A percentile compares a stretch with the other conserved stretches of the same genome.
phyloP scores from a whole-genome alignment of 2,888 invertebrate species.

The Drosophila greeni region DNA sequence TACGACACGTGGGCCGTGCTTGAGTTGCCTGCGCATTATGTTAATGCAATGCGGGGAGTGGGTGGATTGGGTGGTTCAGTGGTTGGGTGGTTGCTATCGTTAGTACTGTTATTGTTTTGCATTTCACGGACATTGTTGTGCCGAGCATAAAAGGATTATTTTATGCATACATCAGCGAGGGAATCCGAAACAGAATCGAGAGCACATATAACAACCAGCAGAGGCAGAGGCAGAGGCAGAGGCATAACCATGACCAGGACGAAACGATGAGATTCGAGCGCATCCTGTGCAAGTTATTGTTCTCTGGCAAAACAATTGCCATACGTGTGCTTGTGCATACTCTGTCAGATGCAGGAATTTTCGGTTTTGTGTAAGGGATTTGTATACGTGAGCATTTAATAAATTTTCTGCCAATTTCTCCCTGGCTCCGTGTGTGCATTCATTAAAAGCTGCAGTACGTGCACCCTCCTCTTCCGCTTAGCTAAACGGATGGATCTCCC shows the following conservation, averaged over 20 bases:
- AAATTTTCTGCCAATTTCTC: constrained; percentile 71
- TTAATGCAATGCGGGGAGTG: constrained; percentile 54
- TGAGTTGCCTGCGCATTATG: constrained; percentile 73
- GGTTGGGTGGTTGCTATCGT: constrained; percentile 38
- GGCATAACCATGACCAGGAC: constrained; percentile 28
- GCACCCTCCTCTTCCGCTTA: constrained; percentile 7
- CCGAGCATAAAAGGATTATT: constrained; percentile 73
- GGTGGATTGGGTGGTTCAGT: constrained; percentile 5
- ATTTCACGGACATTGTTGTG: constrained; percentile 75
- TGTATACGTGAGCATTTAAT: constrained; percentile 75
- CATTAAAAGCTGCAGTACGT: constrained; percentile 55
- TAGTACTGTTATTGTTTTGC: constrained; percentile 73
- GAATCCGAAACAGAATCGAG: constrained; percentile 21
- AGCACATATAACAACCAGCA: not conserved
- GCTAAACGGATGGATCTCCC: constrained; percentile 8
- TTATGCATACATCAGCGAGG: constrained; percentile 71
- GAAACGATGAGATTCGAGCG: constrained; percentile 40
- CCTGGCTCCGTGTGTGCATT: constrained; percentile 55
- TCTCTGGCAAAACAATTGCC: constrained; percentile 71
- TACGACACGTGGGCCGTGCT: constrained; percentile 59
- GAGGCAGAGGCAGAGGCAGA: not conserved
- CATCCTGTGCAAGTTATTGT: constrained; percentile 74
- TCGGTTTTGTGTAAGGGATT: constrained; percentile 73
- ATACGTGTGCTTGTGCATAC: constrained; percentile 26
- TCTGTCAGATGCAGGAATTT: constrained; percentile 69